Evolutionary conservation across 2,797 vertebrate genomes (phyloP), one percentile per base, ranked within the genome.

Genomic region (Centroberyx gerrardi): DNA sequence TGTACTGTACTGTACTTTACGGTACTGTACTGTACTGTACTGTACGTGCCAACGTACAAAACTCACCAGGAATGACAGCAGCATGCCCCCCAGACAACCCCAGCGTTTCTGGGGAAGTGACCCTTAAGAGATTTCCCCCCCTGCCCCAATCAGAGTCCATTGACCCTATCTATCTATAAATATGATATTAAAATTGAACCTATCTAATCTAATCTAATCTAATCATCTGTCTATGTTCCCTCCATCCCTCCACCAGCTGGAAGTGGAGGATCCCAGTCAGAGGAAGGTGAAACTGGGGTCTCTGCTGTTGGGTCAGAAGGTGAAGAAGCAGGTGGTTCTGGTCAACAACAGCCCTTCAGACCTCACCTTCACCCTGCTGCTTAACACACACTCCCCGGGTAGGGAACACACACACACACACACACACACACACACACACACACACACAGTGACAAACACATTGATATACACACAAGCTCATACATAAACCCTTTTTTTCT

Each of bases 201-300:
- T 22, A 22, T 22, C 22, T 10, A 15, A n/a, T n/a, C n/a, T n/a
- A n/a, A n/a, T n/a, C n/a, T n/a, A n/a, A 48, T 28, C 59, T 42
- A 38, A 55, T 9, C 17, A 68, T 59, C 40, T 71, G 36, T 40
- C 12, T 38, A 13, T 67, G 36, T 60, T 77, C 7, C 14, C 28
- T 31, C 27, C 10, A 31, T 29, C 53, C 15, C 40, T 4, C 12
- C 29, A 33, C 18, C 17, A 98, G 97, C 80, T 98, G 83, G 90
- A 93, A 2, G 84, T 98, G 9, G 83, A 95, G n/a, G 93, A 97
- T 44, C 94, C 95, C 0, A 89, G 69, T 68, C 92, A 94, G 13
- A 95, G 81, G 81, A 91, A 90, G 33, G 65, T 97, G 70, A 95
- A 96, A 68, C 93, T 98, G 10, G 96, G 96, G 78, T 93, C 93